A percentile compares a stretch with the other conserved stretches of the same genome.
These are phyloP conservation scores for Noctilio leporinus DNA, from an alignment of 2,113 vertebrate species.

Conservation along the genomic window DNA sequence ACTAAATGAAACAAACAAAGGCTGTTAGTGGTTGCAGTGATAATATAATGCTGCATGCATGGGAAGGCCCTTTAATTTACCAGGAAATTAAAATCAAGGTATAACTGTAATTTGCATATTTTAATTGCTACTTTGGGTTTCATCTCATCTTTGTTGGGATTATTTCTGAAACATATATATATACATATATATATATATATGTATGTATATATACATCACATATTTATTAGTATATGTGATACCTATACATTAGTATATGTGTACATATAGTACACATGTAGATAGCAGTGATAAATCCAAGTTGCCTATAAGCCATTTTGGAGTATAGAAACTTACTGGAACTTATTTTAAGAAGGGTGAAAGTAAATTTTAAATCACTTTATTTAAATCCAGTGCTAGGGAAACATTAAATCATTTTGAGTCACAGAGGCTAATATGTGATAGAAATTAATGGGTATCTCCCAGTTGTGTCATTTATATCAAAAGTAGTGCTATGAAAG, in stretches of 20 bases:
- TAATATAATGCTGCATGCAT: background rate
- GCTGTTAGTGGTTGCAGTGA: background rate
- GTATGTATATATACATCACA: background rate
- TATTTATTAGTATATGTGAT: no score
- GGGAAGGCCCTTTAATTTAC: background rate
- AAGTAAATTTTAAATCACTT: background rate
- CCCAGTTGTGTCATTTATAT: background rate
- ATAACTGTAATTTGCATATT: conserved; percentile 13
- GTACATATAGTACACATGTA: background rate
- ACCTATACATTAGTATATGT: no score
- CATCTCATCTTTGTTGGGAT: background rate
- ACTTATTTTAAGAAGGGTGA: conserved; percentile 30
- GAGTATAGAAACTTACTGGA: background rate
- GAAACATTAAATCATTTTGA: conserved; percentile 18
- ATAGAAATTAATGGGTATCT: background rate
- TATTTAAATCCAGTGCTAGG: background rate
- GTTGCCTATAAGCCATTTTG: background rate
- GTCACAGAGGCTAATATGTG: background rate
- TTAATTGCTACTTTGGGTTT: conserved; percentile 42
- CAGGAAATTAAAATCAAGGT: conserved; percentile 16
- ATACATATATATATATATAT: no score
- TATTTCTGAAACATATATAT: background rate
- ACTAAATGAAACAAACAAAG: background rate
- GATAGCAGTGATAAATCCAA: background rate
- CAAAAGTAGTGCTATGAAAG: background rate